Percentiles rank a stretch among this genome's conserved stretches.
Conservation (phyloP, 2,113 vertebrate genomes). For the Cynoglossus semilaevis region DNA sequence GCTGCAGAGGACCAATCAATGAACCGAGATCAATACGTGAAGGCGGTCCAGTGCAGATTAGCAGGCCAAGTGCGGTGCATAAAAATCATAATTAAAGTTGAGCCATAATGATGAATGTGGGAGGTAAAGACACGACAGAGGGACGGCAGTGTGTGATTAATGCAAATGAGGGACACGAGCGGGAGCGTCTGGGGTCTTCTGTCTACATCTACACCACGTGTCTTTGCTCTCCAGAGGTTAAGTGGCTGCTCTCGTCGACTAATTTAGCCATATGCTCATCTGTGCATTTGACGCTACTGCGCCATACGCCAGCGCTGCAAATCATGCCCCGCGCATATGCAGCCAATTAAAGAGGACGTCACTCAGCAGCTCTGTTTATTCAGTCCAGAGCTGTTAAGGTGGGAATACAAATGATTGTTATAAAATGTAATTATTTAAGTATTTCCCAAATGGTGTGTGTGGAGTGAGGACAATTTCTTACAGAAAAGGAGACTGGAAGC, state of each 20-base stretch:
- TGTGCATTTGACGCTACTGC: constrained; percentile 48
- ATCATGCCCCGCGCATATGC: constrained; percentile 45
- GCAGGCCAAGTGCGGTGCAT: not conserved
- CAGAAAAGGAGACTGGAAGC: too few species aligned
- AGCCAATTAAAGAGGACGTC: constrained; percentile 37
- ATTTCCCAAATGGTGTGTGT: too few species aligned
- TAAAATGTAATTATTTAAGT: too few species aligned
- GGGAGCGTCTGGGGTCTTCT: constrained; percentile 22
- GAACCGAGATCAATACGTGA: constrained; percentile 23
- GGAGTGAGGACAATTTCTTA: too few species aligned
- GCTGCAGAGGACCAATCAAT: constrained; percentile 23
- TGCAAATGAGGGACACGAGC: constrained; percentile 51
- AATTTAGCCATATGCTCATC: constrained; percentile 63
- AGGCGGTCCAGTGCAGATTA: constrained; percentile 25
- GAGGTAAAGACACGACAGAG: constrained; percentile 39
- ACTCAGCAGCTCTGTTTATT: constrained; percentile 8
- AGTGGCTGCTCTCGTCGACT: constrained; percentile 55
- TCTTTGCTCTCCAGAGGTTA: constrained; percentile 61
- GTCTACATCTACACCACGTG: constrained; percentile 45
- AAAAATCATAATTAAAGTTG: constrained; percentile 34
- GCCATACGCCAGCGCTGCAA: constrained; percentile 45
- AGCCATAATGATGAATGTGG: constrained; percentile 33
- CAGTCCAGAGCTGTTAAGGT: constrained; percentile 13
- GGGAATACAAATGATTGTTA: constrained; percentile 4
- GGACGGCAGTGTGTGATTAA: constrained; percentile 39